phyloP scores from a whole-genome alignment of 2,113 vertebrate genomes.

The Oryzias woworae region DNA sequence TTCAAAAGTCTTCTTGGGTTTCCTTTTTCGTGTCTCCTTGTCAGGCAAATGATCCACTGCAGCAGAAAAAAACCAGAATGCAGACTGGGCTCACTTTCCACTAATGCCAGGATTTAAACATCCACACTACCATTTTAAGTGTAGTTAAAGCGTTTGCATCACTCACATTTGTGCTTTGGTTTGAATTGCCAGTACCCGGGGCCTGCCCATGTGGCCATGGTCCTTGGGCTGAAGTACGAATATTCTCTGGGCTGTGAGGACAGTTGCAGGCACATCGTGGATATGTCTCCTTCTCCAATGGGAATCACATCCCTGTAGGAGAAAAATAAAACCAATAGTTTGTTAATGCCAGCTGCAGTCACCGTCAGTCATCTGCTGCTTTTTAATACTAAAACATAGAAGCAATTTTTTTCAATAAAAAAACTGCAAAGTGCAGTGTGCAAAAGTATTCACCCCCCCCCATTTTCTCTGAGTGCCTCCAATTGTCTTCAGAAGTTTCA shows the following conservation, averaged over 20 bases:
- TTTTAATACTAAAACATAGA: too few species aligned
- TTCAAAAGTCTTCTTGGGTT: slow-evolving; percentile 80
- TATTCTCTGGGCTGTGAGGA: slow-evolving; percentile 92
- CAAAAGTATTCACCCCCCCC: too few species aligned
- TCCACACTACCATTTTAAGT: too few species aligned
- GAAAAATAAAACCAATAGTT: slow-evolving; percentile 13
- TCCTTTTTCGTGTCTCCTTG: slow-evolving; percentile 77
- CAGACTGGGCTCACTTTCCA: not conserved
- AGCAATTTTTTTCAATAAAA: too few species aligned
- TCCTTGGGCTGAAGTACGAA: slow-evolving; percentile 95
- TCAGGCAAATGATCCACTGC: slow-evolving; percentile 80
- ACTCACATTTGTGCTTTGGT: slow-evolving; percentile 84
- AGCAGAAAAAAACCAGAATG: slow-evolving; percentile 4
- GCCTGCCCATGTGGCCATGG: slow-evolving; percentile 92
- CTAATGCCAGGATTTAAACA: too few species aligned
- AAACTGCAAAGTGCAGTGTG: too few species aligned
- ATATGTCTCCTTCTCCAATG: slow-evolving; percentile 81
- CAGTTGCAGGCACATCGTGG: slow-evolving; percentile 86
- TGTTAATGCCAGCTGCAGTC: too few species aligned
- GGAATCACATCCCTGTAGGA: slow-evolving; percentile 57
- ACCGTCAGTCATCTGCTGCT: too few species aligned
- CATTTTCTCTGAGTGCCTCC: too few species aligned
- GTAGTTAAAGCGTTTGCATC: not conserved
- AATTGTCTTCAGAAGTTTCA: too few species aligned
- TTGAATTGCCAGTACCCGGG: slow-evolving; percentile 95